Percentiles rank a stretch among this genome's conserved stretches.
phyloP scores from a whole-genome alignment of 1,140 invertebrate species.

The Adelges cooleyi region DNA sequence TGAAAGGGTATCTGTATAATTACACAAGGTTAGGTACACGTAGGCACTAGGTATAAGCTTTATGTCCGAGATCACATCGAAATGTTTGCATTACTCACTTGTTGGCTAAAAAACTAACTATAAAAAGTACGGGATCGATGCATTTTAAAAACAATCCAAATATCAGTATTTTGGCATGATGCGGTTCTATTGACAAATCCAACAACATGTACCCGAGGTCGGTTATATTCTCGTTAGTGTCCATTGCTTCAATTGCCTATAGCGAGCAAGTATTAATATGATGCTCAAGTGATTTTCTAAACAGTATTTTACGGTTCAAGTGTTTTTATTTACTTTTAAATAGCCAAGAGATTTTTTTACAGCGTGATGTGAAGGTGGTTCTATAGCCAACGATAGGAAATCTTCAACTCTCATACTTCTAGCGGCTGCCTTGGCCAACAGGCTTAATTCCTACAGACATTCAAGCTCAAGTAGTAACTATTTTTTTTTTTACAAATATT shows the following conservation, averaged over 20 bases:
- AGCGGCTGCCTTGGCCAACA: slow-evolving; percentile 75
- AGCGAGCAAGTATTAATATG: slow-evolving; percentile 8
- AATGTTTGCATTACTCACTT: slow-evolving; percentile 50
- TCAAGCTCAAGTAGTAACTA: too few species aligned
- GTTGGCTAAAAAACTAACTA: slow-evolving; percentile 74
- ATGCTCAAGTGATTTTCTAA: neutral
- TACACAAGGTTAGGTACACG: too few species aligned
- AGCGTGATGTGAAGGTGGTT: slow-evolving; percentile 68
- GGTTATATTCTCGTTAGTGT: slow-evolving; percentile 68
- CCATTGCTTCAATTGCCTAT: slow-evolving; percentile 70
- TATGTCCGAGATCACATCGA: neutral
- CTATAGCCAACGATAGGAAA: slow-evolving; percentile 67
- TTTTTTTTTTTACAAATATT: too few species aligned
- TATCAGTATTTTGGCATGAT: slow-evolving; percentile 81
- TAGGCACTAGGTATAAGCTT: too few species aligned
- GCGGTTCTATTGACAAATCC: slow-evolving; percentile 82
- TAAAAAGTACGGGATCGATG: slow-evolving; percentile 84
- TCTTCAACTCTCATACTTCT: slow-evolving; percentile 64
- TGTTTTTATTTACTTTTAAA: slow-evolving; percentile 63
- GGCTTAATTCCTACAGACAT: slow-evolving; percentile 67
- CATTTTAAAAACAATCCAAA: slow-evolving; percentile 86
- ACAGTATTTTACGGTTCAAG: neutral
- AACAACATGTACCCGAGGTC: slow-evolving; percentile 67
- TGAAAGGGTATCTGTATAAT: slow-evolving; percentile 57
- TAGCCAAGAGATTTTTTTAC: slow-evolving; percentile 63